Percentiles rank a stretch among this genome's conserved stretches.
Evolutionary conservation across 2,888 invertebrate genomes (phyloP).

Genomic region (Papilio elwesi): DNA sequence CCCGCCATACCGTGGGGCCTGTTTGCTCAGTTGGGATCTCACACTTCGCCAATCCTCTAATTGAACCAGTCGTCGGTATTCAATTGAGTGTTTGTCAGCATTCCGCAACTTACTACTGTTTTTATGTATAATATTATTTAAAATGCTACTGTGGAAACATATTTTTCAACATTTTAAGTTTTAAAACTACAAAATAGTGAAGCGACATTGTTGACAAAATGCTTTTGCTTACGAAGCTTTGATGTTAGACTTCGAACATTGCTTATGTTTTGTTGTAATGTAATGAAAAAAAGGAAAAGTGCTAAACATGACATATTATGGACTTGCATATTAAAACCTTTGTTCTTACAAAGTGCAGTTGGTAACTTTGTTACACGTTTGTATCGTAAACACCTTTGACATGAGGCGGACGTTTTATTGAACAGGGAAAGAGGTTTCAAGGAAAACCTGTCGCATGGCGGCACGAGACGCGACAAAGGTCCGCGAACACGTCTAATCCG

Average conservation of each 20-base stretch:
- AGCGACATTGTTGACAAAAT: not conserved
- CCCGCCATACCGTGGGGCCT: not conserved
- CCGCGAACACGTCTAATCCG: slow-evolving; percentile 30
- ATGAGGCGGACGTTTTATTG: not conserved
- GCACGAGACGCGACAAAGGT: slow-evolving; percentile 21
- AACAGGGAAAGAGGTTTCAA: slow-evolving; percentile 34
- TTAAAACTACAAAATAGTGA: too few relatives aligned
- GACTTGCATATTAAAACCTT: not conserved
- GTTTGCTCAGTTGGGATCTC: slow-evolving; percentile 25
- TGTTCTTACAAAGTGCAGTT: not conserved
- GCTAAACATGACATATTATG: slow-evolving; percentile 9
- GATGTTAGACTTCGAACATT: not conserved
- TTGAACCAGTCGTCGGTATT: slow-evolving; percentile 31
- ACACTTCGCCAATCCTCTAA: slow-evolving; percentile 27
- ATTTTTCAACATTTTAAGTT: not conserved
- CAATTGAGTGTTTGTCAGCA: slow-evolving; percentile 14
- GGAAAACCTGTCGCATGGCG: slow-evolving; percentile 28
- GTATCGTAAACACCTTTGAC: slow-evolving; percentile 15
- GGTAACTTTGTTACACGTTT: slow-evolving; percentile 3
- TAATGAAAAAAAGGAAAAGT: slow-evolving; percentile 3
- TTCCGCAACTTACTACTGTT: slow-evolving; percentile 15
- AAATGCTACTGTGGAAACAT: too few relatives aligned
- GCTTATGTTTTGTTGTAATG: not conserved
- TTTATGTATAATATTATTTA: too few relatives aligned
- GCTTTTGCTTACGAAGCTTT: not conserved